A percentile compares a stretch with the other conserved stretches of the same genome.
Evolutionary conservation across 1,140 invertebrate genomes (phyloP).

Genomic region (Nasonia giraulti): DNA sequence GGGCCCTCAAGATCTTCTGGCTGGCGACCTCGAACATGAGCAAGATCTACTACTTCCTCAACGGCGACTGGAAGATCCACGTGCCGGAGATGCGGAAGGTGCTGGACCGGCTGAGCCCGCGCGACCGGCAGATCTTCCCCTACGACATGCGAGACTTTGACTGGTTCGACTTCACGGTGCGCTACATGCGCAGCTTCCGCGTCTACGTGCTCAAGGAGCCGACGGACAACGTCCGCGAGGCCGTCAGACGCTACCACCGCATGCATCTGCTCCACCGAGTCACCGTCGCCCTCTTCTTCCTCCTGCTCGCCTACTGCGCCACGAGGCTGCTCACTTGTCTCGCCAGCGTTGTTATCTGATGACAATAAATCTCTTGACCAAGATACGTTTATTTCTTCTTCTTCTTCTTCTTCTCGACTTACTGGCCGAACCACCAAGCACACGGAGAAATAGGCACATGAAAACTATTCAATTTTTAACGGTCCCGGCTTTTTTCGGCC

Average conservation of each 20-base stretch:
- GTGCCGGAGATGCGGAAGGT: slow-evolving; percentile 74
- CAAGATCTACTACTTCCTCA: slow-evolving; percentile 67
- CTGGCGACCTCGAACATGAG: neutral
- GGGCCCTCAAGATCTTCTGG: neutral
- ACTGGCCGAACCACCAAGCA: too few relatives aligned
- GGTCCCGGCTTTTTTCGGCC: too few relatives aligned
- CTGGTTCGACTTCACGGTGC: slow-evolving; percentile 77
- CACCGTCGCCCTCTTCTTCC: neutral
- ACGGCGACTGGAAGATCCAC: slow-evolving; percentile 74
- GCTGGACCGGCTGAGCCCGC: slow-evolving; percentile 70
- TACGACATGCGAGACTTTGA: slow-evolving; percentile 76
- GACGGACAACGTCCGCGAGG: slow-evolving; percentile 60
- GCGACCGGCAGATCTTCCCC: slow-evolving; percentile 78
- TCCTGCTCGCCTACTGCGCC: neutral
- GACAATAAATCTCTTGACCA: neutral
- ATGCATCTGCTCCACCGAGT: neutral
- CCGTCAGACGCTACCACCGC: neutral
- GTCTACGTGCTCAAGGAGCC: slow-evolving; percentile 73
- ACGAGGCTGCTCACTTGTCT: neutral
- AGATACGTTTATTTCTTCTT: neutral
- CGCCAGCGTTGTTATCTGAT: neutral
- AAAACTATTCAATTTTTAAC: too few relatives aligned
- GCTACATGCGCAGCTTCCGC: slow-evolving; percentile 76
- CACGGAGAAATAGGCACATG: too few relatives aligned
- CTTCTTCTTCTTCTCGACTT: too few relatives aligned